These are phyloP conservation scores for Alcedo atthis DNA, from an alignment of 2,797 vertebrate species.

Conservation along the genomic window DNA sequence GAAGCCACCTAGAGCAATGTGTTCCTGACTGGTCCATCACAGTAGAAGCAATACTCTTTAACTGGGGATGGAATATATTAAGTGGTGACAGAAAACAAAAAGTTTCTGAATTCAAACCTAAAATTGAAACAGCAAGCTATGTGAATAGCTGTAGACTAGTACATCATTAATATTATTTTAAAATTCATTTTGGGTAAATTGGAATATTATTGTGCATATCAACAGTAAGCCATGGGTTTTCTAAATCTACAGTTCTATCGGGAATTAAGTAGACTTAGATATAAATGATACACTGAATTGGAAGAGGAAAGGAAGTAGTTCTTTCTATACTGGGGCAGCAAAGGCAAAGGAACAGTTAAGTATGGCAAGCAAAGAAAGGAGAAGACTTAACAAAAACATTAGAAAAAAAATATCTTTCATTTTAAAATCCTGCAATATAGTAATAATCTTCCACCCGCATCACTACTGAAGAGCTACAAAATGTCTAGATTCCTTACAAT, in stretches of 20 bases:
- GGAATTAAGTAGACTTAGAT: background rate
- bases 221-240: background rate
- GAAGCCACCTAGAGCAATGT: background rate
- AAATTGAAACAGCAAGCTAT: constrained; percentile 12
- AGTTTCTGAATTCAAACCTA: background rate
- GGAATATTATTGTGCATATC: background rate
- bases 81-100: background rate
- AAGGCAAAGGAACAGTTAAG: background rate
- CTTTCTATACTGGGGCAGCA: background rate
- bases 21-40: background rate
- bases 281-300: background rate
- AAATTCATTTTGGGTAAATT: background rate
- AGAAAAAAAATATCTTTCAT: background rate
- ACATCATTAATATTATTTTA: background rate
- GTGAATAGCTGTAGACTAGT: background rate
- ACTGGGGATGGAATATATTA: background rate
- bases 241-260: background rate
- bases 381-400: background rate
- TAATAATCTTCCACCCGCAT: background rate
- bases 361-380: background rate
- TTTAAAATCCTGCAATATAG: background rate
- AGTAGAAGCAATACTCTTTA: background rate
- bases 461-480: background rate
- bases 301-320: background rate
- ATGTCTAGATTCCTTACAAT: background rate